Base-by-base conservation (phyloP, 2,888 invertebrate species). In the Campoplex capitator region DNA sequence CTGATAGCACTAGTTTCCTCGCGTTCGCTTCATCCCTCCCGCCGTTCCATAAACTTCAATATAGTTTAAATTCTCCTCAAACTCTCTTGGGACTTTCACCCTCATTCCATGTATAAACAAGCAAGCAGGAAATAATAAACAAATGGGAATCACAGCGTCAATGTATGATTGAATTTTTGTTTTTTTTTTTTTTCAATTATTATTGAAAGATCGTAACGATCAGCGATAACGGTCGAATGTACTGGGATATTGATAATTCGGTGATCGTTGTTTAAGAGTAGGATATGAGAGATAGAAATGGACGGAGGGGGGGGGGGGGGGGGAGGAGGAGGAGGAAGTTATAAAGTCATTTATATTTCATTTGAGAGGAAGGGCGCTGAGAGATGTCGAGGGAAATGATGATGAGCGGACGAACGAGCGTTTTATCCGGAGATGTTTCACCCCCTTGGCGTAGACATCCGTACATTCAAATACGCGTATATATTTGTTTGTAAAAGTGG, bases 1-100 rank as follows among this genome's bases (percentile, higher is more conserved):
- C 84, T 84, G 84, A 84, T 83, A 84, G 82, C 79, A 87, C 87
- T 84, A 87, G 87, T 87, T 84, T 84, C 75, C 83, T 76, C 84
- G 58, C 65, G 71, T 84, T 79, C 38, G 71, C 87, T 79, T 67
- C 32, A n/a, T 73, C 58, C 35, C 51, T 70, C 74, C 38, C 65
- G 3, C 58, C 23, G 38, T 51, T 68, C 23, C 32, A n/a, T 68
- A 77, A 74, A 75, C 62, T 82, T 28, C n/a, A 62, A 70, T 76
- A 77, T 76, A 75, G 74, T 84, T 65, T 67, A 82, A 84, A 75
- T 78, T 87, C 82, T 75, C 78, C 54, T 48, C 42, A 23, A 62
- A 70, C 58, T 16, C 62, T 35, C 9, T 70, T 11, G 62, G 35
- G 48, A 83, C 78, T 75, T 83, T 65, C 54, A 54, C 73, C 76